These are phyloP conservation scores for Acanthoscelides obtectus DNA, from an alignment of 2,888 invertebrate species.

Conservation along the genomic window DNA sequence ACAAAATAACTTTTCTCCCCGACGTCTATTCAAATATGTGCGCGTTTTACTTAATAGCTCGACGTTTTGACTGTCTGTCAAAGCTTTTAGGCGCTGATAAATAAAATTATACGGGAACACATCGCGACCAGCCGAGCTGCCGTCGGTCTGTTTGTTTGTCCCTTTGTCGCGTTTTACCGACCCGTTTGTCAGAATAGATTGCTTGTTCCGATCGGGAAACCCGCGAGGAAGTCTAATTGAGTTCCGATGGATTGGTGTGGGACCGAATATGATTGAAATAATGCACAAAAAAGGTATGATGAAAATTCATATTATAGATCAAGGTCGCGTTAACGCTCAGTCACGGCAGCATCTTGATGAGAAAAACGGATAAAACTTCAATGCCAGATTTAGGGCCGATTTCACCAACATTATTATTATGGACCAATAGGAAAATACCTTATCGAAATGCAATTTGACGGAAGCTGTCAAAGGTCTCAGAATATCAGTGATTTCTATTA, in stretches of 20 bases:
- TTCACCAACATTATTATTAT: no score
- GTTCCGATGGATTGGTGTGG: background rate
- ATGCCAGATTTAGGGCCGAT: no score
- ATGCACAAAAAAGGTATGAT: no score
- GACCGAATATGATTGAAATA: no score
- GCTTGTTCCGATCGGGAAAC: background rate
- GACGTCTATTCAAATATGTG: slow-evolving; percentile 35
- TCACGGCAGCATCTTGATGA: no score
- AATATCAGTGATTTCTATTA: no score
- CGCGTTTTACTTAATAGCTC: slow-evolving; percentile 37
- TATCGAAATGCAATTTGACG: no score
- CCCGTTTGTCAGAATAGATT: background rate
- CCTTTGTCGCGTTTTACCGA: background rate
- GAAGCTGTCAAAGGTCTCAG: no score
- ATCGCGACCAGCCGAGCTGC: background rate
- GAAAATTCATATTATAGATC: no score
- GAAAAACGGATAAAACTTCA: no score
- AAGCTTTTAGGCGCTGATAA: slow-evolving; percentile 26
- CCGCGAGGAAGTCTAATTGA: background rate
- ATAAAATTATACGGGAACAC: slow-evolving; percentile 17
- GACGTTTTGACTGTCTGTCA: slow-evolving; percentile 40
- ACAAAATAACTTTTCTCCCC: slow-evolving; percentile 23
- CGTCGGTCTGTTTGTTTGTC: background rate
- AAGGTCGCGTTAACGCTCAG: no score
- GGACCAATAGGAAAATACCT: no score